Conservation (phyloP, 2,797 vertebrate genomes). For the Girardinus metallicus region DNA sequence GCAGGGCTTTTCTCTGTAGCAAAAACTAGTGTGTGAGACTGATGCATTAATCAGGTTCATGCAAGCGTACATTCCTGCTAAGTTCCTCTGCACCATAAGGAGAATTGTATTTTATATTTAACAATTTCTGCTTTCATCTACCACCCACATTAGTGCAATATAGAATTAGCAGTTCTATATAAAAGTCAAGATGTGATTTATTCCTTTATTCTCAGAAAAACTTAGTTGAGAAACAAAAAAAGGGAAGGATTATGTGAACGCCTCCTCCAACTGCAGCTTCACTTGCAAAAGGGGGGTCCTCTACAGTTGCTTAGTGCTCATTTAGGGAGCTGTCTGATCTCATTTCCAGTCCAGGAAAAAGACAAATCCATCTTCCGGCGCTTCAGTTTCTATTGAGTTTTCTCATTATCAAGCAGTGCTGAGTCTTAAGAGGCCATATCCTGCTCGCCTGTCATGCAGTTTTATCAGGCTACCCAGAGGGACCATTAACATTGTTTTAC, state of each 20-base stretch:
- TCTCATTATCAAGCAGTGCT: constrained; percentile 36
- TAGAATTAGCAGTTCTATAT: not conserved
- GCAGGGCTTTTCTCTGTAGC: not conserved
- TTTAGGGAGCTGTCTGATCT: constrained; percentile 52
- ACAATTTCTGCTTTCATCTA: not conserved
- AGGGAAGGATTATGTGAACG: not conserved
- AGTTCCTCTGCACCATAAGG: not conserved
- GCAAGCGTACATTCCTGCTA: not conserved
- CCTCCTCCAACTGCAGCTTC: constrained; percentile 15
- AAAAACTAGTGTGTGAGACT: not conserved
- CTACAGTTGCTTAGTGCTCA: constrained; percentile 32
- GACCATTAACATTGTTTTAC: constrained; percentile 42
- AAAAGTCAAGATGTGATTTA: not conserved
- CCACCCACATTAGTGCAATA: not conserved
- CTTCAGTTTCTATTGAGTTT: constrained; percentile 33
- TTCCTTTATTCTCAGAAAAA: not conserved
- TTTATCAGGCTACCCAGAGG: constrained; percentile 36
- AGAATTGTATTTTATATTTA: not conserved
- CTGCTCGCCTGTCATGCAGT: constrained; percentile 36
- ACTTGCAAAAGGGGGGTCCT: constrained; percentile 20
- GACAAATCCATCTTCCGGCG: constrained; percentile 40
- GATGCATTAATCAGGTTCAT: not conserved
- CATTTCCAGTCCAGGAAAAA: constrained; percentile 53
- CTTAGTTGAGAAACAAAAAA: not conserved
- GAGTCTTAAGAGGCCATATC: constrained; percentile 31